These are phyloP conservation scores for Xylota sylvarum DNA, from an alignment of 2,888 invertebrate species.

Conservation along the genomic window DNA sequence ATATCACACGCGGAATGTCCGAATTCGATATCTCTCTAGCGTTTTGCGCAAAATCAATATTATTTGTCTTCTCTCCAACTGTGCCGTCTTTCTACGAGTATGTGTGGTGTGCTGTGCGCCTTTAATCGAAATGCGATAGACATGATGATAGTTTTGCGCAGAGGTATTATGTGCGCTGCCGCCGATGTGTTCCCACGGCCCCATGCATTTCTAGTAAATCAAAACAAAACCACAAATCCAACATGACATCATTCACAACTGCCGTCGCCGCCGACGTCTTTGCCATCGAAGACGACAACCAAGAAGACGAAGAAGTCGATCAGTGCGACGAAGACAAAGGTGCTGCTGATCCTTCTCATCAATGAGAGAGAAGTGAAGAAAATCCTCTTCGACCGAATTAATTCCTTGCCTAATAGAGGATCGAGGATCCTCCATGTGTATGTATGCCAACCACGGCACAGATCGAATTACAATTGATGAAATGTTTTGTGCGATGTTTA, in stretches of 20 bases:
- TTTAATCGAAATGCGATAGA: slow-evolving; percentile 75
- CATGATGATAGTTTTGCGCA: slow-evolving; percentile 69
- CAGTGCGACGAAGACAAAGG: slow-evolving; percentile 48
- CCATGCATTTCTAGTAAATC: slow-evolving; percentile 75
- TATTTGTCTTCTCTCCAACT: slow-evolving; percentile 26
- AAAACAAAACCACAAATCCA: slow-evolving; percentile 76
- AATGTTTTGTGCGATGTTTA: slow-evolving; percentile 77
- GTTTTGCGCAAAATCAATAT: slow-evolving; percentile 69
- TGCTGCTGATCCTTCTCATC: slow-evolving; percentile 57
- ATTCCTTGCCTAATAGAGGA: slow-evolving; percentile 58
- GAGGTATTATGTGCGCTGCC: slow-evolving; percentile 55
- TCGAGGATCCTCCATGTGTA: slow-evolving; percentile 12
- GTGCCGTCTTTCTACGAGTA: not conserved
- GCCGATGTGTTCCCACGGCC: slow-evolving; percentile 66
- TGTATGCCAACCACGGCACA: slow-evolving; percentile 13
- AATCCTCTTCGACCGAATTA: slow-evolving; percentile 71
- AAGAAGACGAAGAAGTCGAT: slow-evolving; percentile 67
- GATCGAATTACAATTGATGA: slow-evolving; percentile 75
- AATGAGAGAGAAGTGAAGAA: slow-evolving; percentile 62
- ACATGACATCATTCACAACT: slow-evolving; percentile 75
- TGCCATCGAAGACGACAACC: slow-evolving; percentile 51
- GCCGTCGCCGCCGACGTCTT: slow-evolving; percentile 23
- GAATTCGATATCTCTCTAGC: slow-evolving; percentile 72
- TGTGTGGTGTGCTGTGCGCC: slow-evolving; percentile 1
- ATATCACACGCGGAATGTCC: slow-evolving; percentile 76